Conservation (phyloP, 2,797 vertebrate genomes). For the Columba guinea region DNA sequence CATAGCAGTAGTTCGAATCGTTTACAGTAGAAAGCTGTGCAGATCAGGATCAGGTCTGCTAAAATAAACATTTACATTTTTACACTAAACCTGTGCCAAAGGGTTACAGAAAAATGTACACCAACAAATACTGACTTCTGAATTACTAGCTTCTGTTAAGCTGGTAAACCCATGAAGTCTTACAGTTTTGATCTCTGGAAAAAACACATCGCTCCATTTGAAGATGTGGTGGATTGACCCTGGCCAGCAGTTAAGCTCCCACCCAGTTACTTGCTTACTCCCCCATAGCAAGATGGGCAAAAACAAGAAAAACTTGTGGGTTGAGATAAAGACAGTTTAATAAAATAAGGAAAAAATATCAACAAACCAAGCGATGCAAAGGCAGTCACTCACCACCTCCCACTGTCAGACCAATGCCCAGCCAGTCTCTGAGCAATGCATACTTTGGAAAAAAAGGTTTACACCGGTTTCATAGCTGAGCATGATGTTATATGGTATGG, state of each 20-base stretch:
- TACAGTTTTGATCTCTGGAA: neutral
- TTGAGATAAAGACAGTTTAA: neutral
- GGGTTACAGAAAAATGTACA: neutral
- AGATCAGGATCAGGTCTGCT: neutral
- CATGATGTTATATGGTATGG: neutral
- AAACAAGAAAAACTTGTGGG: neutral
- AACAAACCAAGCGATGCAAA: neutral
- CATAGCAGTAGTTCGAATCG: neutral
- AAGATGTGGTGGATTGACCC: neutral
- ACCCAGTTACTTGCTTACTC: neutral
- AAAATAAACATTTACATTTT: neutral
- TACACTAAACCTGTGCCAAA: neutral
- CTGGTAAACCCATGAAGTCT: neutral
- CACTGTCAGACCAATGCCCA: rapidly evolving
- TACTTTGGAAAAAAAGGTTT: neutral
- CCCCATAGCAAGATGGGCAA: neutral
- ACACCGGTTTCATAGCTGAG: neutral
- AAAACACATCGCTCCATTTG: neutral
- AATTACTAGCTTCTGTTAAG: neutral
- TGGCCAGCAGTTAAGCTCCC: neutral
- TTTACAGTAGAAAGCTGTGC: neutral
- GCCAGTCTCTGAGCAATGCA: rapidly evolving
- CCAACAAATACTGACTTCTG: neutral
- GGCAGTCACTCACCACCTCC: neutral
- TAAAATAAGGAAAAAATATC: neutral